A percentile compares a stretch with the other conserved stretches of the same genome.
phyloP scores from a whole-genome alignment of 2,888 invertebrate species.

The Lasioglossum oenotherae region DNA sequence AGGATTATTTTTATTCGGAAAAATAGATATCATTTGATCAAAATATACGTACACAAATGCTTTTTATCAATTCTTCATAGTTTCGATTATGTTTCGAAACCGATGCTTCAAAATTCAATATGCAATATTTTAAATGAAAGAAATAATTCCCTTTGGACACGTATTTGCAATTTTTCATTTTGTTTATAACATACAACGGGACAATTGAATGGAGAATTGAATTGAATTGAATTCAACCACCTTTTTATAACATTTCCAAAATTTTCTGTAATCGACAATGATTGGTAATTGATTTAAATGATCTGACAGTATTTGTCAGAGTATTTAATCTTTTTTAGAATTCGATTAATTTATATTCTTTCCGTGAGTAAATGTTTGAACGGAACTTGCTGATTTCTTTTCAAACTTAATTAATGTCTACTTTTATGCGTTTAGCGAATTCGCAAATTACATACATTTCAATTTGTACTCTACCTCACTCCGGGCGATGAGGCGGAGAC shows the following conservation, averaged over 20 bases:
- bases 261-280: neutral
- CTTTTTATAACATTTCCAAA: neutral
- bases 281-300: no score
- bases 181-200: no score
- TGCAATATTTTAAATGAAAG: neutral
- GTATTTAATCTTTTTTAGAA: no score
- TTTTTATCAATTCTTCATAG: neutral
- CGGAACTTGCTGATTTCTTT: neutral
- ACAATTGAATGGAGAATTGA: neutral
- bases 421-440: neutral
- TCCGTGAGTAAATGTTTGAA: neutral
- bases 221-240: neutral
- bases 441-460: constrained; percentile 9
- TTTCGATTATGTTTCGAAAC: neutral
- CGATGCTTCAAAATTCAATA: neutral
- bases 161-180: neutral
- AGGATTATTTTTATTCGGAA: neutral
- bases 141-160: neutral
- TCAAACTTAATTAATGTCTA: neutral
- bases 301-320: no score
- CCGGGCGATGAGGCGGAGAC: neutral
- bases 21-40: neutral
- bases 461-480: neutral
- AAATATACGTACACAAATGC: neutral
- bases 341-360: no score